phyloP scores from a whole-genome alignment of 2,113 vertebrate species.

The Malurus elegans region DNA sequence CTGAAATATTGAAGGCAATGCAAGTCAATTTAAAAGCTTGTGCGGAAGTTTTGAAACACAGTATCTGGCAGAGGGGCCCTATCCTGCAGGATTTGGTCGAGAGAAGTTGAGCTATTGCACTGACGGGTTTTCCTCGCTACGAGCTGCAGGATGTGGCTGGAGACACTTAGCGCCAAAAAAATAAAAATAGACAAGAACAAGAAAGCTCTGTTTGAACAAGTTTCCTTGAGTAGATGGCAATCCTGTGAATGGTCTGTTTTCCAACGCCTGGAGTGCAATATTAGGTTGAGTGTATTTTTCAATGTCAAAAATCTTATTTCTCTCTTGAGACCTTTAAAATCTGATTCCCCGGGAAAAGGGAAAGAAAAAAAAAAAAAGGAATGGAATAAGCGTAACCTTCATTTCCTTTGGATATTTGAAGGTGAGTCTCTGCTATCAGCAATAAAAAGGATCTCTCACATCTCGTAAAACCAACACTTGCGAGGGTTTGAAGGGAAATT shows the following conservation, averaged over 20 bases:
- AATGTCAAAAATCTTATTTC: constrained; percentile 45
- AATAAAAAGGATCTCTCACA: constrained; percentile 30
- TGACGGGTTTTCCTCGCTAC: background rate
- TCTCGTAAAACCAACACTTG: constrained; percentile 21
- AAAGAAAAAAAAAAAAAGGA: background rate
- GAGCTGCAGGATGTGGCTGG: background rate
- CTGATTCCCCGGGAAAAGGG: background rate
- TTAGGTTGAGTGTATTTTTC: constrained; percentile 42
- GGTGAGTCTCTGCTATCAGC: constrained; percentile 3
- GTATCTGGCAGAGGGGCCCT: background rate
- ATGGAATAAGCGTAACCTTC: background rate
- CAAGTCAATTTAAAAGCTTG: background rate
- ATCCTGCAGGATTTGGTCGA: background rate
- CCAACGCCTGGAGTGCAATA: constrained; percentile 12
- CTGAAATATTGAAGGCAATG: background rate
- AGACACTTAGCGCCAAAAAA: constrained; percentile 8
- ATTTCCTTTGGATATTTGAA: constrained; percentile 49
- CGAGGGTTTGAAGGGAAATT: background rate
- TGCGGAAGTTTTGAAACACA: background rate
- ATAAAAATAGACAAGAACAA: constrained; percentile 33
- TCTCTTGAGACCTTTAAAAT: constrained; percentile 40
- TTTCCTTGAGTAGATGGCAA: constrained; percentile 15
- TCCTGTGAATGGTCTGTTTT: constrained; percentile 15
- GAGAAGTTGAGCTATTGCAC: background rate
- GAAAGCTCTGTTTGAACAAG: constrained; percentile 37